Percentiles rank a stretch among this genome's conserved stretches.
Evolutionary conservation across 92 coral and sea anemone genomes (phyloP).

Genomic region (Zoanthus gigantus): DNA sequence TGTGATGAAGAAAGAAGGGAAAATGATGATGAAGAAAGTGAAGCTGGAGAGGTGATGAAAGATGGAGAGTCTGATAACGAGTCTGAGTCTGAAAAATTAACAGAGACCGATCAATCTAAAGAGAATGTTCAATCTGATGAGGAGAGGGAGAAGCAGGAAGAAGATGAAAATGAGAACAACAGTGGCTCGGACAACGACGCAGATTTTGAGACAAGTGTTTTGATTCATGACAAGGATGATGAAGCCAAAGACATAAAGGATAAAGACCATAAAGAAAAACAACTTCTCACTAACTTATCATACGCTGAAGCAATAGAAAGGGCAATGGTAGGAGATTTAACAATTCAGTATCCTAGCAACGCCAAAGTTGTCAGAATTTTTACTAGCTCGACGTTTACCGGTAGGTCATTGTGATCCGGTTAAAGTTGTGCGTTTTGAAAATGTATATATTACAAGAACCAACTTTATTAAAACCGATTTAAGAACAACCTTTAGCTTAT

Average conservation of each 20-base stretch:
- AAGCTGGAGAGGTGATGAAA: slow-evolving; percentile 1
- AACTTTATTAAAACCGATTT: no score
- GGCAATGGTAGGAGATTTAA: slow-evolving; percentile 87
- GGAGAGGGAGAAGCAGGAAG: slow-evolving; percentile 43
- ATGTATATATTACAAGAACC: no score
- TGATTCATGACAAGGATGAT: not conserved
- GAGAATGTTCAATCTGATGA: slow-evolving; percentile 10
- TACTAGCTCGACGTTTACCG: slow-evolving; percentile 98
- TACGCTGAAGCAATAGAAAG: slow-evolving; percentile 69
- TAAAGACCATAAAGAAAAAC: slow-evolving; percentile 14
- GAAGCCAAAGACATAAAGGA: slow-evolving; percentile 26
- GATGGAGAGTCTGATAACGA: slow-evolving; percentile 33
- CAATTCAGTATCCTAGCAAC: slow-evolving; percentile 82
- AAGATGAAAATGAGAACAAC: not conserved
- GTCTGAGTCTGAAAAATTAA: not conserved
- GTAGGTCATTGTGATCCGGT: slow-evolving; percentile 45
- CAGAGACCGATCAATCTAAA: not conserved
- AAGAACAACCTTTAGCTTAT: no score
- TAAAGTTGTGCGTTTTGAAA: not conserved
- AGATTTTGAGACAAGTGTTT: no score
- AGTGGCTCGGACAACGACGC: no score
- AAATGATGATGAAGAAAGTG: not conserved
- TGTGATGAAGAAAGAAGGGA: not conserved
- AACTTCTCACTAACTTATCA: slow-evolving; percentile 34
- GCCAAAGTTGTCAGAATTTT: slow-evolving; percentile 92